These are phyloP conservation scores for Hipposideros larvatus DNA, from an alignment of 2,797 vertebrate genomes.

Conservation along the genomic window DNA sequence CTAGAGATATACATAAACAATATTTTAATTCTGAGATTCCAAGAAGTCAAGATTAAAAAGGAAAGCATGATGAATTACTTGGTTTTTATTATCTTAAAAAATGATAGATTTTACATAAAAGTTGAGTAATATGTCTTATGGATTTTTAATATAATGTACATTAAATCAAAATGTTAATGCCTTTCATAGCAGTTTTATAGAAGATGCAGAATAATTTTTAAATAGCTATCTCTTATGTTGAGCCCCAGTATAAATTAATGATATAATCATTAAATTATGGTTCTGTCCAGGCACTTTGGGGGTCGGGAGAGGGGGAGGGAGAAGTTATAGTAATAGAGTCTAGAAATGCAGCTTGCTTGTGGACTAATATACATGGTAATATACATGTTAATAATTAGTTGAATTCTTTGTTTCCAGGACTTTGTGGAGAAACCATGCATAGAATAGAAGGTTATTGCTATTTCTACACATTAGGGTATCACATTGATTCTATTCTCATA, in stretches of 20 bases:
- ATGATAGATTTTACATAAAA: not conserved
- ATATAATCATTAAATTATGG: not conserved
- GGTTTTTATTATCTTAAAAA: not conserved
- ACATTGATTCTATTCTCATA: not conserved
- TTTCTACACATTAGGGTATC: not conserved
- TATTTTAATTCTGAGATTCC: constrained; percentile 35
- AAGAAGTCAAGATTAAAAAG: constrained; percentile 42
- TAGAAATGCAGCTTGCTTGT: not conserved
- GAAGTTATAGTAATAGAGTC: not conserved
- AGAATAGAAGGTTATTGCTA: not conserved
- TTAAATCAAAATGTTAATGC: not conserved
- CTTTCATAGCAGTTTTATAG: not conserved
- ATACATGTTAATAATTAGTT: not conserved
- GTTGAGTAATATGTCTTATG: not conserved
- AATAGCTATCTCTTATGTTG: not conserved
- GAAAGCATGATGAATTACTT: constrained; percentile 16
- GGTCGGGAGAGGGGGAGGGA: not conserved
- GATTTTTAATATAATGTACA: not conserved
- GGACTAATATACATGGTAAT: constrained; percentile 20
- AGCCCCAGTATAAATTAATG: not conserved
- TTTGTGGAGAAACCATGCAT: not conserved
- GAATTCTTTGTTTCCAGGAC: not conserved
- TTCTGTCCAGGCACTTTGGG: not conserved
- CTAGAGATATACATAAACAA: not conserved
- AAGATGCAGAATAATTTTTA: not conserved